Base-by-base conservation (phyloP, 2,888 invertebrate genomes). In the Zaprionus obscuricornis region DNA sequence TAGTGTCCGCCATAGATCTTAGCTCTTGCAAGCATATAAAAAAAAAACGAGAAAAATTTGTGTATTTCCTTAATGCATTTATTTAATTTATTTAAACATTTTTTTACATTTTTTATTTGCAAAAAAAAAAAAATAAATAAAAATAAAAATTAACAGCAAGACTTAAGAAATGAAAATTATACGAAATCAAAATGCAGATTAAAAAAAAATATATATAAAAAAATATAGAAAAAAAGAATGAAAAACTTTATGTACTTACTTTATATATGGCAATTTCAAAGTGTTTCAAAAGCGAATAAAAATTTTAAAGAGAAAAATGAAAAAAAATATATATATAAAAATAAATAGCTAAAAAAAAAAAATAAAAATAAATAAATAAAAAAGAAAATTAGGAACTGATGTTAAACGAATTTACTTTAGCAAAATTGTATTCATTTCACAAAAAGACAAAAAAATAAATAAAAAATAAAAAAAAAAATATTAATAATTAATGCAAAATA, bases 331-430 rank as follows among this genome's bases (percentile, higher is more conserved):
- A 58, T 63, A 68, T 63, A 43, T 55, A 65, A 59, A 31, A 22
- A 50, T 29, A 47, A 66, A 63, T 77, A 73, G 37, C 27, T 24
- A 33, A 55, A 11, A 31, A 27, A 16, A 13, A 29, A 45, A 55
- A 17, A 59, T 45, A 49, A 42, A 56, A 54, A 62, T 52, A 59
- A 71, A 64, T 70, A 84, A 65, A 49, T 66, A 69, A 69, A 31
- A 27, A 45, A 29, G 31, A 34, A 52, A 65, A 74, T 75, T 87
- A 85, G 88, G n/a, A 88, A 88, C 88, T 88, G 87, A 83, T 78
- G 87, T 82, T 83, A 74, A 86, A 88, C 88, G 88, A 88, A 88
- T 88, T 88, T 88, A 88, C 88, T 88, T 88, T 88, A 88, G 74
- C 62, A 46, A 85, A 85, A 85, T 66, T 74, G 85, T 86, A 81